These are phyloP conservation scores for Tympanuchus pallidicinctus DNA, from an alignment of 2,113 vertebrate species.

Conservation along the genomic window DNA sequence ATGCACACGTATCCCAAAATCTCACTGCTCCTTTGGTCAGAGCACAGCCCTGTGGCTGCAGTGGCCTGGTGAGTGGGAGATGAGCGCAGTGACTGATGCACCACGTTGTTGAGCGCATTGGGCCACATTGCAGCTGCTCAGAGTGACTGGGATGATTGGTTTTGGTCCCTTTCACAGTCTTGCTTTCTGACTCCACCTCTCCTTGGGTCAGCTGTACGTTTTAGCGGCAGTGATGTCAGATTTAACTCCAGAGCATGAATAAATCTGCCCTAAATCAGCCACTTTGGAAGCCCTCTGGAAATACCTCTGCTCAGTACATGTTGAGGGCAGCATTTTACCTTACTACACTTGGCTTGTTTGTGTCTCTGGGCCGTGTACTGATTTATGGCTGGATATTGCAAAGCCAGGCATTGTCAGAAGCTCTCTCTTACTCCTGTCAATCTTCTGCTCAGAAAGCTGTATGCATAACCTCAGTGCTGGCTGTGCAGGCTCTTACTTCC, in stretches of 20 bases:
- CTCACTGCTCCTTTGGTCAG: background rate
- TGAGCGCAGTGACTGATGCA: background rate
- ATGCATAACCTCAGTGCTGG: background rate
- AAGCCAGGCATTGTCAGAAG: background rate
- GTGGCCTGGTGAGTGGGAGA: background rate
- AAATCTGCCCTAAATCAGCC: background rate
- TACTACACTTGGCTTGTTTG: fast-evolving
- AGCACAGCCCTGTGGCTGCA: fast-evolving
- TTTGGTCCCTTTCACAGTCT: background rate
- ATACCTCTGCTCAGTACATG: fast-evolving
- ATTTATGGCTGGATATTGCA: background rate
- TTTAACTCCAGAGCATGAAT: background rate
- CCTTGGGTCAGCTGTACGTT: background rate
- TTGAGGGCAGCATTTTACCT: background rate
- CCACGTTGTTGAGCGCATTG: fast-evolving
- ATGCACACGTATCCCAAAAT: fast-evolving
- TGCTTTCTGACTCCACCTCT: background rate
- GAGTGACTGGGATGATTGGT: background rate
- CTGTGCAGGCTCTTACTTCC: background rate
- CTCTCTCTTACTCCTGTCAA: background rate
- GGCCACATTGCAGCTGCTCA: fast-evolving
- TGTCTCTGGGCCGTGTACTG: fast-evolving
- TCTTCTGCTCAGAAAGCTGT: background rate
- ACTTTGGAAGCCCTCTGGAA: background rate
- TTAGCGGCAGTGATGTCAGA: background rate